Conservation (phyloP, 1,140 invertebrate genomes). For the Galleria mellonella region DNA sequence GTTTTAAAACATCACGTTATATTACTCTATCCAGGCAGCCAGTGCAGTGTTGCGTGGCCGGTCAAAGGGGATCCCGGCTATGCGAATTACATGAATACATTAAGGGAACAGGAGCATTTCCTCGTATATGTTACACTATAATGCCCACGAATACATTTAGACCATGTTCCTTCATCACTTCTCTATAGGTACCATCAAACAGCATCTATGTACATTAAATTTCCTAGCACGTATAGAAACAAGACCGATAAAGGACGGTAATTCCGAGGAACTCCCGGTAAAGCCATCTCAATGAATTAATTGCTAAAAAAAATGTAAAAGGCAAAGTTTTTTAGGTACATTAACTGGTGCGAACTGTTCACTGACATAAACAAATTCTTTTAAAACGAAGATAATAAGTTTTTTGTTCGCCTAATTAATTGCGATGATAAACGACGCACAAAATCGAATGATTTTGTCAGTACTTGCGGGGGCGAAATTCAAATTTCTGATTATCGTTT, state of each 20-base stretch:
- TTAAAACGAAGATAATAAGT: constrained; percentile 38
- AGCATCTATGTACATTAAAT: constrained; percentile 56
- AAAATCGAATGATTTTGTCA: constrained; percentile 66
- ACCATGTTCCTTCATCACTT: constrained; percentile 57
- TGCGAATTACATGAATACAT: constrained; percentile 74
- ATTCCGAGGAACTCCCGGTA: not conserved
- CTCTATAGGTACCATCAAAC: constrained; percentile 39
- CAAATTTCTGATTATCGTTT: constrained; percentile 68
- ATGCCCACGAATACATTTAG: constrained; percentile 70
- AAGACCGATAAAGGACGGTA: constrained; percentile 7
- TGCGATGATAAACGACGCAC: constrained; percentile 61
- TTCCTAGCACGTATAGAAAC: constrained; percentile 25
- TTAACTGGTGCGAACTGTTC: constrained; percentile 24
- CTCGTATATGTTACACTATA: constrained; percentile 68
- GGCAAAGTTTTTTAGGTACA: constrained; percentile 8
- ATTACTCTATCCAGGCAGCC: constrained; percentile 61
- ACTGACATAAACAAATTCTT: constrained; percentile 45
- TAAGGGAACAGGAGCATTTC: constrained; percentile 61
- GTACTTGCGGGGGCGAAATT: constrained; percentile 60
- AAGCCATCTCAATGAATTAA: constrained; percentile 4
- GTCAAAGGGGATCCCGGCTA: constrained; percentile 72
- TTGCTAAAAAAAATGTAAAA: constrained; percentile 14
- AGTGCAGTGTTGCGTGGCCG: constrained; percentile 68
- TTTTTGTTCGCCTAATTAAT: constrained; percentile 63
- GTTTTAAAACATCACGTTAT: constrained; percentile 72